Evolutionary conservation across 2,888 invertebrate species (phyloP).

Genomic region (Xylocampa areola): DNA sequence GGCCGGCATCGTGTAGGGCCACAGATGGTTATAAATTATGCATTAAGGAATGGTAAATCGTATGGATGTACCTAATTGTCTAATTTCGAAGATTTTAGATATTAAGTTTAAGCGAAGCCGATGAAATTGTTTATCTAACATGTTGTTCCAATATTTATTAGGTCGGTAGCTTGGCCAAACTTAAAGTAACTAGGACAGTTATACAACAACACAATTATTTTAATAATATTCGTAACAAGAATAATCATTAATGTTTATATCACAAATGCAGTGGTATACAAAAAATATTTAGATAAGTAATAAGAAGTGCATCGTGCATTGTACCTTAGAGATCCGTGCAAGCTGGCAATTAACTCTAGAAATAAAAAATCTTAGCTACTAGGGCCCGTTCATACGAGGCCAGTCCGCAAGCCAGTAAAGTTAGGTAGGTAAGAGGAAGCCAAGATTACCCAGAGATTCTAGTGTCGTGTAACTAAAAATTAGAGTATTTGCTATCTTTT

Average conservation of each 20-base stretch:
- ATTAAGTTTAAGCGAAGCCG: background rate
- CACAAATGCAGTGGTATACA: slow-evolving; percentile 46
- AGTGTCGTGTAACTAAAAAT: too few relatives aligned
- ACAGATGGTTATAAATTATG: too few relatives aligned
- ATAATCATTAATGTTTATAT: slow-evolving; percentile 36
- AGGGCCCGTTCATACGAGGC: slow-evolving; percentile 20
- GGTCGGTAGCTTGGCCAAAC: slow-evolving; percentile 33
- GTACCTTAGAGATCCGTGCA: slow-evolving; percentile 40
- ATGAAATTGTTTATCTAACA: background rate
- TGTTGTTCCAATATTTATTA: background rate
- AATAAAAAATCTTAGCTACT: slow-evolving; percentile 29
- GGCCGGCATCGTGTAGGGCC: too few relatives aligned
- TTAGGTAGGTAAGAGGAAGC: too few relatives aligned
- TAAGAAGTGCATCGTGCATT: slow-evolving; percentile 45
- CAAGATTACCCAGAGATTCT: too few relatives aligned
- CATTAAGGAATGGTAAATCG: too few relatives aligned
- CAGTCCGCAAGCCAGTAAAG: slow-evolving; percentile 3
- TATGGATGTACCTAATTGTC: too few relatives aligned
- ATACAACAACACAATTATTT: slow-evolving; percentile 40
- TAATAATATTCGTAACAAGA: slow-evolving; percentile 38
- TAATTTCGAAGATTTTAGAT: too few relatives aligned
- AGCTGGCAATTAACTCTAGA: slow-evolving; percentile 27
- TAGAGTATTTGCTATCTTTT: too few relatives aligned
- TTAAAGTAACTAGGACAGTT: slow-evolving; percentile 27
- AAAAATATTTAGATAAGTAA: slow-evolving; percentile 50